Evolutionary conservation across 2,888 invertebrate species (phyloP).

Genomic region (Spisula solida): DNA sequence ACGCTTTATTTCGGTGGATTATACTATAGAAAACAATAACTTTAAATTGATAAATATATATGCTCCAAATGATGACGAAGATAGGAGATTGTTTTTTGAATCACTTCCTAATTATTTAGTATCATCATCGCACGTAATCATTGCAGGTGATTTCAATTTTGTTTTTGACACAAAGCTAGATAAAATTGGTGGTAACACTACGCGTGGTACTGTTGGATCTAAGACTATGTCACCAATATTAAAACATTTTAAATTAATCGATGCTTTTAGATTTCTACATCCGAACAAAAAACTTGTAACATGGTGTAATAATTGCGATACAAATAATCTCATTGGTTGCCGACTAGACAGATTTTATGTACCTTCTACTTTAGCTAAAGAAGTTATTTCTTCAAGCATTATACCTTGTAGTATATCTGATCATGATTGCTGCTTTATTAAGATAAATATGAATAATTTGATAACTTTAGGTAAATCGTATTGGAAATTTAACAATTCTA

Average conservation of each 20-base stretch:
- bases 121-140: conserved; percentile 34
- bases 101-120: conserved; percentile 36
- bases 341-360: conserved; percentile 33
- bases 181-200: conserved; percentile 53
- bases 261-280: conserved; percentile 37
- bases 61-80: conserved; percentile 35
- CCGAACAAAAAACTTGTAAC: not conserved
- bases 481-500: conserved; percentile 53
- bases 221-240: conserved; percentile 40
- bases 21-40: not conserved
- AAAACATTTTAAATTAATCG: conserved; percentile 48
- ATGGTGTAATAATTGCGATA: not conserved
- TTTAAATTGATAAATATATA: conserved; percentile 39
- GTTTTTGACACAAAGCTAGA: conserved; percentile 45
- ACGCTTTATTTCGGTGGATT: conserved; percentile 30
- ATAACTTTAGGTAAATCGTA: conserved; percentile 48
- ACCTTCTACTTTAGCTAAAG: not conserved
- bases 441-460: conserved; percentile 9
- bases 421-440: conserved; percentile 46
- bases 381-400: not conserved
- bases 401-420: conserved; percentile 47
- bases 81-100: conserved; percentile 55
- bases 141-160: conserved; percentile 62
- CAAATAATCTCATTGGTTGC: conserved; percentile 14
- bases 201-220: conserved; percentile 39